Percentiles rank a stretch among this genome's conserved stretches.
These are phyloP conservation scores for Clunio marinus DNA, from an alignment of 2,888 invertebrate species.

Conservation along the genomic window DNA sequence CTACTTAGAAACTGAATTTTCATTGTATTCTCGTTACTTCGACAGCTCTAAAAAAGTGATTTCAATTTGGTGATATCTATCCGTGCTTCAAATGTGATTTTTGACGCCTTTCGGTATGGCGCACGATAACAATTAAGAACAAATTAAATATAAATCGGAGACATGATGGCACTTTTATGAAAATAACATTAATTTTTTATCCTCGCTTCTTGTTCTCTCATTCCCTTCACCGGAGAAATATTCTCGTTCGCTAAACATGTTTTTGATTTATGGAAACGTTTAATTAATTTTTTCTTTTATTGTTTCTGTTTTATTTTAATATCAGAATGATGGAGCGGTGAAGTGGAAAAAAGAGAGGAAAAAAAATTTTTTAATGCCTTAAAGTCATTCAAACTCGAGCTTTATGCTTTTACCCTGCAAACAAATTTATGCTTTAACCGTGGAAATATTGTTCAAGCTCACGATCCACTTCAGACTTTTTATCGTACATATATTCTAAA, in stretches of 20 bases:
- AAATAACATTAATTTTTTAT: conserved; percentile 1
- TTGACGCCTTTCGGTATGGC: conserved; percentile 10
- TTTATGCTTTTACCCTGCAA: neutral
- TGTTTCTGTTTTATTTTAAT: neutral
- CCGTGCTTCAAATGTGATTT: neutral
- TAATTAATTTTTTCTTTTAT: conserved; percentile 25
- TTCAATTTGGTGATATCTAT: conserved; percentile 18
- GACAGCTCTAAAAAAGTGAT: neutral
- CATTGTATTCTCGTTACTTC: too few relatives aligned
- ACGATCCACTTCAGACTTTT: conserved; percentile 19
- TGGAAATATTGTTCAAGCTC: conserved; percentile 7
- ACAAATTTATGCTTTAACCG: neutral
- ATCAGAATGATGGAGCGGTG: neutral
- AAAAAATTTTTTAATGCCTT: neutral
- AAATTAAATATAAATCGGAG: conserved; percentile 24
- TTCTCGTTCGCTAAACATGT: neutral
- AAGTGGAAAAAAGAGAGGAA: neutral
- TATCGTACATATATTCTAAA: neutral
- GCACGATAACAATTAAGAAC: conserved; percentile 20
- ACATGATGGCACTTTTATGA: conserved; percentile 20
- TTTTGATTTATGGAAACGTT: conserved; percentile 27
- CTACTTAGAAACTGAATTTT: too few relatives aligned
- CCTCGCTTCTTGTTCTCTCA: too few relatives aligned
- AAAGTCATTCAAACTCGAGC: neutral
- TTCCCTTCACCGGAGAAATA: neutral